Percentiles rank a stretch among this genome's conserved stretches.
Evolutionary conservation across 2,888 invertebrate genomes (phyloP).

Genomic region (Eristalis pertinax): DNA sequence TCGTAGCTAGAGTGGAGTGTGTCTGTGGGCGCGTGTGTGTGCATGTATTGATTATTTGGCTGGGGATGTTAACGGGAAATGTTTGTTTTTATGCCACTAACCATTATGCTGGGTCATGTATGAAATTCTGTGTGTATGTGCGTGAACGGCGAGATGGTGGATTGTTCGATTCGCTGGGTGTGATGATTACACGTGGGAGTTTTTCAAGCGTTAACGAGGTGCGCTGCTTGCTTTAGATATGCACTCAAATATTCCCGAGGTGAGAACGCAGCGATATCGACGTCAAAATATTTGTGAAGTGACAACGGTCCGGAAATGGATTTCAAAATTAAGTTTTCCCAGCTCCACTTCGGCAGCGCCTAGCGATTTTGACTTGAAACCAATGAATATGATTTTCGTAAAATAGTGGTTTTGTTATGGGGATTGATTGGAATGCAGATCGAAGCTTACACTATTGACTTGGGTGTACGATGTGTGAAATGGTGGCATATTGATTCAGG

Average conservation of each 20-base stretch:
- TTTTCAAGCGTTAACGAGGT: background rate
- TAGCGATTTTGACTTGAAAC: background rate
- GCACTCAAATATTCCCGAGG: background rate
- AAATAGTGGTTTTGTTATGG: background rate
- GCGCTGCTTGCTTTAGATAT: background rate
- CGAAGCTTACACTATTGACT: background rate
- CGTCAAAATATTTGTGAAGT: background rate
- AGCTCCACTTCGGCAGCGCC: background rate
- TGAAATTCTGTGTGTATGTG: background rate
- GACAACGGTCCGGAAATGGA: background rate
- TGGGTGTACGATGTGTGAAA: background rate
- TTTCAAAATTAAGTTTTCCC: background rate
- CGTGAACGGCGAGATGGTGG: background rate
- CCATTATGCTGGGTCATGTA: slow-evolving; percentile 28
- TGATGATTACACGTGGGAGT: background rate
- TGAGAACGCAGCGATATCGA: background rate
- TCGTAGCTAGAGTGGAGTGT: background rate
- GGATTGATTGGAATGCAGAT: background rate
- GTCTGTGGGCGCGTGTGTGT: background rate
- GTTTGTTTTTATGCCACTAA: slow-evolving; percentile 44
- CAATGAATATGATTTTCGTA: background rate
- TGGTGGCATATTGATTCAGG: background rate
- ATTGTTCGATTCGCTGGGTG: background rate
- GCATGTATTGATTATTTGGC: slow-evolving; percentile 28
- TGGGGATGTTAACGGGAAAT: slow-evolving; percentile 36